Evolutionary conservation across 2,888 invertebrate genomes (phyloP).

Genomic region (Leptopilina drosophilae): DNA sequence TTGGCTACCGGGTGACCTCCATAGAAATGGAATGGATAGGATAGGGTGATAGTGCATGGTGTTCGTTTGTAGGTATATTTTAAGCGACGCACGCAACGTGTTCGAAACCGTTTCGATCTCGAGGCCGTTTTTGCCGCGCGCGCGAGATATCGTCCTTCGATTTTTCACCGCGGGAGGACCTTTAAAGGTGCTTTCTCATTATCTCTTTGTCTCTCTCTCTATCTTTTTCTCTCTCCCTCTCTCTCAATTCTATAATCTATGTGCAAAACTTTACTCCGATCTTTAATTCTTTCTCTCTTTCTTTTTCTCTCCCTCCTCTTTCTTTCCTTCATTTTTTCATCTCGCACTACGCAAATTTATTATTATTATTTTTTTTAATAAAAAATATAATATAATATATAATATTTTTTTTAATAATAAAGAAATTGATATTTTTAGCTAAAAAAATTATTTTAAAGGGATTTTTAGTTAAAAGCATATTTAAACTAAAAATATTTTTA

Average conservation of each 20-base stretch:
- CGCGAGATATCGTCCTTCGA: conserved; percentile 61
- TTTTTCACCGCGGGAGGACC: conserved; percentile 66
- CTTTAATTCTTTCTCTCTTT: not conserved
- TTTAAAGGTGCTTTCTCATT: conserved; percentile 60
- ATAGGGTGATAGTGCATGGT: conserved; percentile 73
- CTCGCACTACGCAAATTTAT: too few species aligned
- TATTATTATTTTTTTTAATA: too few species aligned
- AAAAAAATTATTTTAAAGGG: too few species aligned
- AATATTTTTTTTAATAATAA: too few species aligned
- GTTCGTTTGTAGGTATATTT: conserved; percentile 49
- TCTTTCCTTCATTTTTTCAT: too few species aligned
- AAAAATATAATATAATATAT: too few species aligned
- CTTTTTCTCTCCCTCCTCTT: too few species aligned
- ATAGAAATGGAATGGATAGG: conserved; percentile 73
- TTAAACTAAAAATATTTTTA: too few species aligned
- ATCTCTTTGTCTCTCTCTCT: not conserved
- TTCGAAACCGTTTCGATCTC: conserved; percentile 60
- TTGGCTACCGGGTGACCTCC: conserved; percentile 75
- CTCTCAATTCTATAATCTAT: conserved; percentile 36
- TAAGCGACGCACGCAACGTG: conserved; percentile 56
- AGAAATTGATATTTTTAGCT: too few species aligned
- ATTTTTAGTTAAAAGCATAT: too few species aligned
- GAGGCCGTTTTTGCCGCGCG: conserved; percentile 57
- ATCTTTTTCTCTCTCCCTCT: conserved; percentile 46
- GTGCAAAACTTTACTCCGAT: not conserved